Conservation (phyloP, 2,797 vertebrate species). For the Oryzias sinensis region DNA sequence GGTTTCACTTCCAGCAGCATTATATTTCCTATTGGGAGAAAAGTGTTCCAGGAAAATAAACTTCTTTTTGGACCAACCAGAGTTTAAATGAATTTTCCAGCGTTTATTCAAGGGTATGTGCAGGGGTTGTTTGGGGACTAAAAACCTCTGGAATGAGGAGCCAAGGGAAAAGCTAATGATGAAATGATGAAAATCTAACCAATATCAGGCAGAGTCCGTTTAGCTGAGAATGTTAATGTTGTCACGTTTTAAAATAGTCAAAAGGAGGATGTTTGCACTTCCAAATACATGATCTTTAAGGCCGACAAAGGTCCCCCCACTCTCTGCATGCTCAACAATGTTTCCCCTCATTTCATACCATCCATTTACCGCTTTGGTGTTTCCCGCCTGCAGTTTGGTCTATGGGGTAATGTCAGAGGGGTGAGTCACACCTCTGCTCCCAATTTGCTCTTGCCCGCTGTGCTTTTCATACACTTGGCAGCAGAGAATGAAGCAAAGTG, state of each 20-base stretch:
- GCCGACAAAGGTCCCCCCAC: conserved; percentile 27
- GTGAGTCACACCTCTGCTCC: conserved; percentile 67
- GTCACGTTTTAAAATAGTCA: no score
- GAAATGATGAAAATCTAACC: neutral
- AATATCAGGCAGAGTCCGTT: neutral
- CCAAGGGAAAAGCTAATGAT: neutral
- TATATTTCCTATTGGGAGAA: conserved; percentile 61
- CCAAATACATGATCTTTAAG: conserved; percentile 7
- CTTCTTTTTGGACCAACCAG: conserved; percentile 52
- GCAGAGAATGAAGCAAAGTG: conserved; percentile 46
- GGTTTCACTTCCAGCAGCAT: conserved; percentile 40
- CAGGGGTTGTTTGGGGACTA: conserved; percentile 54
- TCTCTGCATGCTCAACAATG: conserved; percentile 23
- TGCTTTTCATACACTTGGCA: conserved; percentile 57
- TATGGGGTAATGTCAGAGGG: conserved; percentile 57
- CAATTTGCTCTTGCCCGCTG: conserved; percentile 53
- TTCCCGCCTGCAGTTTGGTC: conserved; percentile 42
- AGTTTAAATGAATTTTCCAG: conserved; percentile 66
- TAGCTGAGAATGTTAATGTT: no score
- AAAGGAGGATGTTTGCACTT: neutral
- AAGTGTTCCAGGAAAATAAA: conserved; percentile 68
- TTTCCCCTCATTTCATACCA: conserved; percentile 39
- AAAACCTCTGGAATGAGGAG: conserved; percentile 15
- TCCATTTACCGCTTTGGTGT: conserved; percentile 34
- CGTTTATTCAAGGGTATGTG: conserved; percentile 63